Conservation (phyloP, 2,113 vertebrate genomes). For the Phalacrocorax carbo region DNA sequence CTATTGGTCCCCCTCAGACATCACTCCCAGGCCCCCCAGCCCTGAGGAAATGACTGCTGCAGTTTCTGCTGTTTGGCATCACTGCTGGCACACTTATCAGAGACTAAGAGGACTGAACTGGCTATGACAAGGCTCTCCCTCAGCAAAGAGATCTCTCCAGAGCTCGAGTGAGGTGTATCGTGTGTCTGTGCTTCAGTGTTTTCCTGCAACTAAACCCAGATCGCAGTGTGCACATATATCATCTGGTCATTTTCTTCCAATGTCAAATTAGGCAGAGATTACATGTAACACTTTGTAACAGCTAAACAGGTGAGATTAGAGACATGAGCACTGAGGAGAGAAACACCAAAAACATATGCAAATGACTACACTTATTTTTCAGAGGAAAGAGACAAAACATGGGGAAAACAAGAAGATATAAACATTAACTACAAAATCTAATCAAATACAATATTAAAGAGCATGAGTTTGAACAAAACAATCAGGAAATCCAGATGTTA, state of each 20-base stretch:
- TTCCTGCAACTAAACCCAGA: constrained; percentile 24
- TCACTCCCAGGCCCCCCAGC: neutral
- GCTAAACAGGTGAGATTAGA: neutral
- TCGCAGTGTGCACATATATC: neutral
- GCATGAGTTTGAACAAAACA: neutral
- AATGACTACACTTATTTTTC: neutral
- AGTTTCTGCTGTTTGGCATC: neutral
- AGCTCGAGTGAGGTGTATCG: neutral
- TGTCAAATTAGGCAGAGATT: constrained; percentile 38
- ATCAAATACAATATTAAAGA: neutral
- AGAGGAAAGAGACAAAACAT: neutral
- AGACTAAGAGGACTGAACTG: neutral
- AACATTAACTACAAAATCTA: neutral
- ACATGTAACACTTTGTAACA: neutral
- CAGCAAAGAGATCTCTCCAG: neutral
- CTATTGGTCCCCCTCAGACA: neutral
- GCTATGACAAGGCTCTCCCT: neutral
- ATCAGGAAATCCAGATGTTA: neutral
- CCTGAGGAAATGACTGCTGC: neutral
- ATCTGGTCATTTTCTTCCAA: neutral
- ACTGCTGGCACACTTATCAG: neutral
- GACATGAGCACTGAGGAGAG: neutral
- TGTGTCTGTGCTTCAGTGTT: neutral
- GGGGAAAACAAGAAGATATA: neutral
- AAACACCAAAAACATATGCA: neutral